Base-by-base conservation (phyloP, 2,797 vertebrate species). In the Enteromius afrohamiltoni region DNA sequence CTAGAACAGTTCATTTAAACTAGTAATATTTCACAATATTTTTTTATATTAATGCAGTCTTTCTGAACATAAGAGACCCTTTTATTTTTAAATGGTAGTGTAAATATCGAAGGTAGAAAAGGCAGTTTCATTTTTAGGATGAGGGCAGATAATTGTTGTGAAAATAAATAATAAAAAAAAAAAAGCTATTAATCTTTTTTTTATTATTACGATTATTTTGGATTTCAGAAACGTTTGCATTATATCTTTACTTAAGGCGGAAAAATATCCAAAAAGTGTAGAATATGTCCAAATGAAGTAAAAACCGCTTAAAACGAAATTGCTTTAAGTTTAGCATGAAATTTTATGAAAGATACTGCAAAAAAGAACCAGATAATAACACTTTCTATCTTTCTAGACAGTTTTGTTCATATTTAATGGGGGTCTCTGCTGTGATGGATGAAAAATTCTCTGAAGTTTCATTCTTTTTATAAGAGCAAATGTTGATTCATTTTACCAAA, bases 371-470 rank as follows among this genome's bases (percentile, higher is more conserved):
- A 29, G 1, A 29, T 29, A 77, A 64, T 45, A 17, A 17, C 10
- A 62, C 13, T 64, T 64, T 64, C 1, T 17, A 14, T 26, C 60
- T 67, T 7, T 49, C 45, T 67, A 31, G 26, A 78, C 16, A 58
- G 23, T 37, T 51, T 37, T 23, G 3, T 14, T 62, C 2, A 73
- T 19, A 82, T 51, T 65, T 37, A 81, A 64, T 16, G 3, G 14
- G 29, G 1, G n/a, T 42, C 34, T 69, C 49, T 40, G 6, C n/a
- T 29, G 65, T 79, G 21, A 69, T 53, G 23, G 31, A 79, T 86
- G 53, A 79, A 14, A 23, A 64, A 47, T 73, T 9, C 55, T 67
- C 31, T 64, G 8, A 53, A 71, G 64, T 45, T 37, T 42, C 34
- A 5, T 37, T 19, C 21, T 74, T 6, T 26, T 71, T 26, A 2